Percentiles rank a stretch among this genome's conserved stretches.
Conservation (phyloP, 2,888 invertebrate species). For the Eustalomyia histrio region DNA sequence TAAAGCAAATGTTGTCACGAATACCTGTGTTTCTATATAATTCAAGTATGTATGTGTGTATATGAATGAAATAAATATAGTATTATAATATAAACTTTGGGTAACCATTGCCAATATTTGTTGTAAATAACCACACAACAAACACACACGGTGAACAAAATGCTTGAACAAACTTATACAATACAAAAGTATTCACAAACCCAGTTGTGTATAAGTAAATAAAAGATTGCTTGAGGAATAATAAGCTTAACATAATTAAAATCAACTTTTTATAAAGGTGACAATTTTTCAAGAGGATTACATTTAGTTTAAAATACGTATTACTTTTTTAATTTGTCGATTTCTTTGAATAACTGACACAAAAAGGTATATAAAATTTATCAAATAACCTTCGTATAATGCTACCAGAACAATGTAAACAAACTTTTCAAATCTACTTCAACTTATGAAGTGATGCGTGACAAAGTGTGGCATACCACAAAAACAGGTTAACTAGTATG, state of each 20-base stretch:
- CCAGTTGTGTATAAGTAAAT: background rate
- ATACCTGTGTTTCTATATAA: background rate
- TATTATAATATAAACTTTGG: constrained; percentile 28
- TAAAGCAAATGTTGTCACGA: background rate
- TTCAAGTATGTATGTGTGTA: background rate
- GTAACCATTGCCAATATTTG: constrained; percentile 49
- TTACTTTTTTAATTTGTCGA: no score
- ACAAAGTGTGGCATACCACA: constrained; percentile 50
- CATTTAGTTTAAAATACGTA: no score
- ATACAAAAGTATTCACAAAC: background rate
- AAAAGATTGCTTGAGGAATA: no score
- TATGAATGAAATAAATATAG: constrained; percentile 25
- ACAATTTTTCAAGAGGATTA: no score
- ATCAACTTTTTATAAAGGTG: no score
- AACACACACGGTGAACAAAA: background rate
- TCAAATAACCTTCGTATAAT: no score
- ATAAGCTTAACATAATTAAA: no score
- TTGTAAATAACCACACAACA: constrained; percentile 36
- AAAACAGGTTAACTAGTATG: constrained; percentile 31
- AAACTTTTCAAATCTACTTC: constrained; percentile 59
- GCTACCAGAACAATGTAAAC: constrained; percentile 15
- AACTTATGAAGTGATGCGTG: constrained; percentile 58
- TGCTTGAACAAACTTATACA: background rate
- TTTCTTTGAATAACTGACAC: no score
- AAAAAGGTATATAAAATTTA: no score